Evolutionary conservation across 2,797 vertebrate species (phyloP).

Genomic region (Pipistrellus pipistrellus): DNA sequence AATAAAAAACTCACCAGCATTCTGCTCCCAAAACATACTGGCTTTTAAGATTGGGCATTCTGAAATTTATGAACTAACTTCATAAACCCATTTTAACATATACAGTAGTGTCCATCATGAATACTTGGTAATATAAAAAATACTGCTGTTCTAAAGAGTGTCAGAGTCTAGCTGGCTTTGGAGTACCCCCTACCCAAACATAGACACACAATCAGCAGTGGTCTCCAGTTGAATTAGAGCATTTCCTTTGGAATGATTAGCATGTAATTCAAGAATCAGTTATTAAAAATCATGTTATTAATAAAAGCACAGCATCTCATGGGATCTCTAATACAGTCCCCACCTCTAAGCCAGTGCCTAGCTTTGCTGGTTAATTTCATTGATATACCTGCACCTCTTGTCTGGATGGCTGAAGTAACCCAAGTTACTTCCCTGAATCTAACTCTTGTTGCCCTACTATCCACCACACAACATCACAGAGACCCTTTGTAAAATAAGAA

Average conservation of each 20-base stretch:
- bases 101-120: slow-evolving; percentile 15
- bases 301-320: slow-evolving; percentile 15
- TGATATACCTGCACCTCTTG: not conserved
- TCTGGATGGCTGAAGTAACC: not conserved
- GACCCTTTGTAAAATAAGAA: not conserved
- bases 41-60: slow-evolving; percentile 78
- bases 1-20: slow-evolving; percentile 76
- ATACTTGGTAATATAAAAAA: slow-evolving; percentile 35
- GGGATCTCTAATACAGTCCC: not conserved
- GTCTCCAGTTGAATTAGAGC: slow-evolving; percentile 27
- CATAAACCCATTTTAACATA: slow-evolving; percentile 70
- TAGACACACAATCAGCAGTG: not conserved
- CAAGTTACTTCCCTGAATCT: not conserved
- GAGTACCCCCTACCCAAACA: not conserved
- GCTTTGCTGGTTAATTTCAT: not conserved
- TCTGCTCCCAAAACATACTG: slow-evolving; percentile 78
- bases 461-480: not conserved
- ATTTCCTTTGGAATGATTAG: slow-evolving; percentile 61
- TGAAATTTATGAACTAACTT: slow-evolving; percentile 82
- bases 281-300: slow-evolving; percentile 56
- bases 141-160: not conserved
- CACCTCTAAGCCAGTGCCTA: not conserved
- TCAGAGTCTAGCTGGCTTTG: not conserved
- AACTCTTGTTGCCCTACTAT: not conserved
- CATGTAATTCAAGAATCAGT: slow-evolving; percentile 43